phyloP scores from a whole-genome alignment of 1,140 invertebrate genomes.

The Globodera rostochiensis region DNA sequence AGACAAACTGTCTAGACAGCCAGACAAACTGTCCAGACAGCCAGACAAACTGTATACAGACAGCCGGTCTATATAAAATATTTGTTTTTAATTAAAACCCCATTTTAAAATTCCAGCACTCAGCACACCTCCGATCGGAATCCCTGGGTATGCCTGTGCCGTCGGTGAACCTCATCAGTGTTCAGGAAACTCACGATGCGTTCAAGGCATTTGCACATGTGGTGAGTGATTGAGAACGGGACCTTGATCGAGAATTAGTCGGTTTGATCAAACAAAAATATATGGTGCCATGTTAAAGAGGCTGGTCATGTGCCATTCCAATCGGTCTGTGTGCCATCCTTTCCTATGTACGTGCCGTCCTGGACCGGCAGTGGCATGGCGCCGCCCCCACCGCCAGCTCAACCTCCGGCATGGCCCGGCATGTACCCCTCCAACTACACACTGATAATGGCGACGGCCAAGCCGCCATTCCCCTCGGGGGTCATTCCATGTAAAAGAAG shows the following conservation, averaged over 20 bases:
- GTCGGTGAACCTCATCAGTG: slow-evolving; percentile 38
- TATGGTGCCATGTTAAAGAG: background rate
- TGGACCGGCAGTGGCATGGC: background rate
- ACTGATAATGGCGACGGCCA: slow-evolving; percentile 6
- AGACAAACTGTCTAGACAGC: too few species aligned
- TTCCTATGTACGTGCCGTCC: slow-evolving; percentile 2
- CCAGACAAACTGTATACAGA: too few species aligned
- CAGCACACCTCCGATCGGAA: slow-evolving; percentile 22
- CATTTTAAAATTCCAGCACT: slow-evolving; percentile 16
- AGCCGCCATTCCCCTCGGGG: slow-evolving; percentile 32
- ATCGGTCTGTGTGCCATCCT: slow-evolving; percentile 24
- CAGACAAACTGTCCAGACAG: too few species aligned
- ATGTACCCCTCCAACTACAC: slow-evolving; percentile 8
- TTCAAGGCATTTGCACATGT: slow-evolving; percentile 51
- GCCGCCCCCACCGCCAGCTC: slow-evolving; percentile 2
- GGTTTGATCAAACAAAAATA: background rate
- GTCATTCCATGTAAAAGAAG: slow-evolving; percentile 24
- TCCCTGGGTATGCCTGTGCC: slow-evolving; percentile 23
- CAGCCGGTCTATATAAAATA: too few species aligned
- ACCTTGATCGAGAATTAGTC: background rate
- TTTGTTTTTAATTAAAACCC: too few species aligned
- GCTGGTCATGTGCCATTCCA: slow-evolving; percentile 6
- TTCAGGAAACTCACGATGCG: slow-evolving; percentile 38
- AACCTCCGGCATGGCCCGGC: background rate
- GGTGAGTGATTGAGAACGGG: slow-evolving; percentile 3